Percentiles rank a stretch among this genome's conserved stretches.
Conservation (phyloP, 1,140 invertebrate species). For the Meloidogyne floridensis region DNA sequence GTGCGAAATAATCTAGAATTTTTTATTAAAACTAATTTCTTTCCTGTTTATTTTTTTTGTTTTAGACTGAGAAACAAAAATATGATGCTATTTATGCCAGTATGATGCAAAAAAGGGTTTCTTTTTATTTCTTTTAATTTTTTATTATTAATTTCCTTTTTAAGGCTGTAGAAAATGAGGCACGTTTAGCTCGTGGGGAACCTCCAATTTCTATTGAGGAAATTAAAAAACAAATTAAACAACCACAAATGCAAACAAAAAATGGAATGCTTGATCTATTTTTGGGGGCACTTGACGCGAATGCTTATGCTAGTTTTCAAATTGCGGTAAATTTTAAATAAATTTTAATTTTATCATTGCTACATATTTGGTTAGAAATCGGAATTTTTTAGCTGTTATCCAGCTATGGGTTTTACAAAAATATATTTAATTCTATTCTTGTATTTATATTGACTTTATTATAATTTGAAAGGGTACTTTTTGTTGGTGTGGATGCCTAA, state of each 20-base stretch:
- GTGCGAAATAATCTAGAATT: background rate
- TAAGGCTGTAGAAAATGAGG: conserved; percentile 80
- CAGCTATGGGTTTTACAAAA: no score
- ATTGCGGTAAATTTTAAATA: conserved; percentile 1
- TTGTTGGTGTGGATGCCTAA: no score
- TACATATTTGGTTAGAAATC: background rate
- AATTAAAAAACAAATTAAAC: conserved; percentile 89
- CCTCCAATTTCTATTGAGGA: conserved; percentile 90
- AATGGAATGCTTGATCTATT: conserved; percentile 80
- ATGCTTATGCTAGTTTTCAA: conserved; percentile 53
- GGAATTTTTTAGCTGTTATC: background rate
- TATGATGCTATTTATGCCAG: conserved; percentile 54
- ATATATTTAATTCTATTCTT: no score
- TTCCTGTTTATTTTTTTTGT: background rate
- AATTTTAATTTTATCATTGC: background rate
- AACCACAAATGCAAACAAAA: conserved; percentile 83
- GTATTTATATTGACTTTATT: no score
- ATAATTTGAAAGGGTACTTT: no score
- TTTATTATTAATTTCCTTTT: conserved; percentile 69
- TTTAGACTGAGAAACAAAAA: conserved; percentile 53
- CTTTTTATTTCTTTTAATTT: conserved; percentile 76
- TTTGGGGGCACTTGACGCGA: conserved; percentile 52
- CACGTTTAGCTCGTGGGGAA: conserved; percentile 83
- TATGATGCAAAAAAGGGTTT: conserved; percentile 68
- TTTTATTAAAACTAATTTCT: background rate